Base-by-base conservation (phyloP, 2,113 vertebrate species). In the Caranx melampygus region DNA sequence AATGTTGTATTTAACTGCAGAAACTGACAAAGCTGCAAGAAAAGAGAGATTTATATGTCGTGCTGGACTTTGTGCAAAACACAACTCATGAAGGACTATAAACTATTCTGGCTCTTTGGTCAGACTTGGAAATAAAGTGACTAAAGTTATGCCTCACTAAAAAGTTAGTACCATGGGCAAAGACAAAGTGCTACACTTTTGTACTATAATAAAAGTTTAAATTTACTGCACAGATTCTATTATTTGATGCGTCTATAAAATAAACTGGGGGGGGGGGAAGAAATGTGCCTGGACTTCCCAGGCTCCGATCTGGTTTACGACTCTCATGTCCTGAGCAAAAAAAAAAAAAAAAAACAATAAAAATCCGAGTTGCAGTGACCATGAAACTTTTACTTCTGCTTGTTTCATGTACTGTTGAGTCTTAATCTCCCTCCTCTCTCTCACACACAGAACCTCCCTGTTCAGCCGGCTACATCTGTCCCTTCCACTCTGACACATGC, bases 401-500 rank as follows among this genome's bases (percentile, higher is more conserved):
- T 31, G 37, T 80, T 88, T 84, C 68, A 65, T 20, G 57, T 63
- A 60, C 40, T 60, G 55, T 52, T 47, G 42, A 86, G 62, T 14
- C 70, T 81, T 82, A 68, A 87, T 84, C 81, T 72, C 67, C 20
- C 33, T 83, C 33, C 65, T 69, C 65, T 74, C 57, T 78, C 40
- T 77, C 47, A 83, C 52, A 42, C 44, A 78, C 85, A 86, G 55
- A 84, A 80, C 49, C 69, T 65, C 54, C 72, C 44, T 66, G 81
- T 86, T 84, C 69, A 78, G 73, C 18, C 16, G 54, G 49, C 73
- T 69, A 63, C 89, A 90, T 89, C 82, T 89, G 86, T 82, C 81
- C 42, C 34, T 68, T 77, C 70, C 35, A 51, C 57, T 66, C 42
- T 73, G 35, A 73, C 82, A 84, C 55, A 63, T 78, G 40, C 67